Evolutionary conservation across 2,113 vertebrate genomes (phyloP), one percentile per base, ranked within the genome.

Genomic region (Cyphomyrus discorhynchus): DNA sequence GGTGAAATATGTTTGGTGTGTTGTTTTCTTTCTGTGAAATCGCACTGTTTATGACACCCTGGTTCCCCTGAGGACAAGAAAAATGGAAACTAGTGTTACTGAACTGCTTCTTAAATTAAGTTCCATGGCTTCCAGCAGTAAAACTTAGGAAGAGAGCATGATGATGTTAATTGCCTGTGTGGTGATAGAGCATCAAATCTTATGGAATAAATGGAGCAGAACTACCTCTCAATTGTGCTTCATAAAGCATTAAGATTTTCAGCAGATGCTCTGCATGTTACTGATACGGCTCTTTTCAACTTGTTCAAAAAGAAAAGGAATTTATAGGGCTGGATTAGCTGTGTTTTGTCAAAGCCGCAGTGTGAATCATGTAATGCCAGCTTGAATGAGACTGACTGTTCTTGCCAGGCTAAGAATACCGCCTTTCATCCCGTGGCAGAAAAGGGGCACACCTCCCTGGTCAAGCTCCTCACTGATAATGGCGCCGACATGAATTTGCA

Each of bases 401-500:
- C 87, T 17, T 93, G 94, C 90, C 91, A 98, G 98, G 93, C 90
- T 91, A 94, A 92, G 5, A 91, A 89, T 89, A 95, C 90, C 27
- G 94, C 94, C 84, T 95, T 98, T 90, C 96, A 98, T 91, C 90
- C 92, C 58, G 96, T 96, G 45, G 90, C 96, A 89, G 94, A 94
- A 94, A 96, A 94, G 87, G 97, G 97, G 24, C 93, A 96, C n/a
- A 58, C 92, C 0, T 91, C 95, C 45, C 92, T 98, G 17, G 95
- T 98, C 49, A 94, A 91, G 46, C 94, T 97, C 86, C 97, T 99
- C 90, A 92, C 97, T 90, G 80, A 90, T 50, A 94, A 95, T 90
- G 94, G 96, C 0, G 90, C 96, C 89, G 83, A 95, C 45, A 91
- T 95, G 9, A 94, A 94, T 90, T 91, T 92, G 91, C 95, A 95